Evolutionary conservation across 2,113 vertebrate genomes (phyloP).

Genomic region (Petrocephalus microphthalmus): DNA sequence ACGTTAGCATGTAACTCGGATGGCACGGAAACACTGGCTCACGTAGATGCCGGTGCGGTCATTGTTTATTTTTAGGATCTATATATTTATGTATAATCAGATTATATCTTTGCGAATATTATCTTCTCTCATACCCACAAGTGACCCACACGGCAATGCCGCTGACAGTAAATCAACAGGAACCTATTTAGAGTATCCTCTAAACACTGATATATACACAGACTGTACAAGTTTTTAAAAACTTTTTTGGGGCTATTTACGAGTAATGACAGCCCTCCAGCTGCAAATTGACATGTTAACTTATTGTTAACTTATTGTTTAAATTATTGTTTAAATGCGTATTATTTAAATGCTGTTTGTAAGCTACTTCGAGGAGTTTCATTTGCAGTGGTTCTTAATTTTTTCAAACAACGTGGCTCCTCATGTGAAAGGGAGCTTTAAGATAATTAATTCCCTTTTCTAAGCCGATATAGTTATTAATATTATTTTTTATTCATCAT

Average conservation of each 20-base stretch:
- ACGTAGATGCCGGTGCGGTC: not conserved
- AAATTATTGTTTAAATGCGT: not conserved
- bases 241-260: not conserved
- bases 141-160: not conserved
- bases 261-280: not conserved
- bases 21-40: not conserved
- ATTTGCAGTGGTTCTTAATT: not conserved
- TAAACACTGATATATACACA: not conserved
- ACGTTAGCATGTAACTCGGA: not conserved
- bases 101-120: not conserved
- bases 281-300: not conserved
- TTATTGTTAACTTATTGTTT: no score
- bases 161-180: not conserved
- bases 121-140: not conserved
- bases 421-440: not conserved
- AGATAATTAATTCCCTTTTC: not conserved
- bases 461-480: not conserved
- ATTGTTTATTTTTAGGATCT: conserved; percentile 2
- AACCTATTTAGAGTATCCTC: not conserved
- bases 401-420: not conserved
- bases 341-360: not conserved
- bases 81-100: not conserved
- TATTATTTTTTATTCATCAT: not conserved
- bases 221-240: not conserved
- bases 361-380: not conserved